Percentiles rank a stretch among this genome's conserved stretches.
phyloP scores from a whole-genome alignment of 2,797 vertebrate genomes.

The Dromococcyx pavoninus region DNA sequence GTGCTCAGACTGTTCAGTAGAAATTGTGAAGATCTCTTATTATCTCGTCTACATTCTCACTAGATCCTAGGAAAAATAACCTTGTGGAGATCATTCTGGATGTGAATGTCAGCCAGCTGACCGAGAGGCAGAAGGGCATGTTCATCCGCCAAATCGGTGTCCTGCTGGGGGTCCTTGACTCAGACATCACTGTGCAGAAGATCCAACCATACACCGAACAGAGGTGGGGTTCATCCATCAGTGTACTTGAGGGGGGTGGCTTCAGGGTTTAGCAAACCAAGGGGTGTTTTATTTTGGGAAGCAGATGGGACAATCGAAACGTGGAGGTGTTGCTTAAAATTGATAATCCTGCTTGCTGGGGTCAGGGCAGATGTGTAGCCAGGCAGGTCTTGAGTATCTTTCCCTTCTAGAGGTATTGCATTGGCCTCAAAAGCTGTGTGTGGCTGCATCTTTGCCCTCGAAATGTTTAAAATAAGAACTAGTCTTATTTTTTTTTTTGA shows the following conservation, averaged over 20 bases:
- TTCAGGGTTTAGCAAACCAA: not conserved
- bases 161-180: conserved; percentile 92
- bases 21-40: not conserved
- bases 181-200: conserved; percentile 92
- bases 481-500: not conserved
- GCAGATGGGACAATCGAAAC: accelerated
- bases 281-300: not conserved
- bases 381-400: not conserved
- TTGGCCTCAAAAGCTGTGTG: not conserved
- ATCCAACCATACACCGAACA: conserved; percentile 92
- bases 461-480: not conserved
- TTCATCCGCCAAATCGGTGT: conserved; percentile 95
- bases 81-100: conserved; percentile 96
- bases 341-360: not conserved
- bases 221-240: conserved; percentile 78
- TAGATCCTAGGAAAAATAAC: conserved; percentile 89
- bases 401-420: not conserved
- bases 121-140: conserved; percentile 93
- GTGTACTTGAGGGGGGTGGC: not conserved
- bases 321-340: not conserved
- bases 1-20: not conserved
- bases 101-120: conserved; percentile 88
- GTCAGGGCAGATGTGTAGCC: not conserved
- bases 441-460: not conserved
- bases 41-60: not conserved